phyloP scores from a whole-genome alignment of 92 coral and sea anemone genomes.

The Anthopleura xanthogrammica region DNA sequence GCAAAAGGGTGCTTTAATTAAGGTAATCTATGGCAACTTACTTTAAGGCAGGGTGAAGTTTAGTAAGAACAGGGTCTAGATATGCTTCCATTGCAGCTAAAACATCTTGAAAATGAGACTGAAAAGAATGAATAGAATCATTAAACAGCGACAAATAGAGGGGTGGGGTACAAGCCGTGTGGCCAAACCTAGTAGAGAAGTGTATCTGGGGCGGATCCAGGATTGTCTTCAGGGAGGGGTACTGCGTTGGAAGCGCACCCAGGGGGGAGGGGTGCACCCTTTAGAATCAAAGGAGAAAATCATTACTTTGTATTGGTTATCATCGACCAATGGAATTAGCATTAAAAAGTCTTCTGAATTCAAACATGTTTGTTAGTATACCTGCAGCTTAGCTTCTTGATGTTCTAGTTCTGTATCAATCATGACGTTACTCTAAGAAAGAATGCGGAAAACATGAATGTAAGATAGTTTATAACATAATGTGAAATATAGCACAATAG shows the following conservation, averaged over 20 bases:
- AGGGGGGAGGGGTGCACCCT: too few species aligned
- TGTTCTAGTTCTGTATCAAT: neutral
- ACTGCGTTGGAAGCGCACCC: too few species aligned
- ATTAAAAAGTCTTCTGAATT: too few species aligned
- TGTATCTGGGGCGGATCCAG: too few species aligned
- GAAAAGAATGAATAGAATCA: neutral
- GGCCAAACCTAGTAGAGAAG: too few species aligned
- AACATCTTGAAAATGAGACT: slow-evolving; percentile 86
- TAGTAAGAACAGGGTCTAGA: slow-evolving; percentile 77
- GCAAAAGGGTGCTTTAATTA: neutral
- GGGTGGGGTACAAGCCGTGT: too few species aligned
- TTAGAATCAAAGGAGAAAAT: too few species aligned
- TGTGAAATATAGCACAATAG: neutral
- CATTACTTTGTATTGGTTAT: too few species aligned
- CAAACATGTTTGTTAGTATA: neutral
- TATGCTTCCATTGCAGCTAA: slow-evolving; percentile 83
- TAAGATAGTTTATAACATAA: neutral
- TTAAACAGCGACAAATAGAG: neutral
- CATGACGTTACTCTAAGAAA: neutral
- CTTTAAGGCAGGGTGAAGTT: slow-evolving; percentile 82
- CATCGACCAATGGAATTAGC: too few species aligned
- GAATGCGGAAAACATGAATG: neutral
- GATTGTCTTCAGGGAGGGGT: too few species aligned
- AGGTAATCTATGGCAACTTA: slow-evolving; percentile 25
- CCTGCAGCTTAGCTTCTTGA: neutral